Base-by-base conservation (phyloP, 2,888 invertebrate genomes). In the Ichneumon xanthorius region DNA sequence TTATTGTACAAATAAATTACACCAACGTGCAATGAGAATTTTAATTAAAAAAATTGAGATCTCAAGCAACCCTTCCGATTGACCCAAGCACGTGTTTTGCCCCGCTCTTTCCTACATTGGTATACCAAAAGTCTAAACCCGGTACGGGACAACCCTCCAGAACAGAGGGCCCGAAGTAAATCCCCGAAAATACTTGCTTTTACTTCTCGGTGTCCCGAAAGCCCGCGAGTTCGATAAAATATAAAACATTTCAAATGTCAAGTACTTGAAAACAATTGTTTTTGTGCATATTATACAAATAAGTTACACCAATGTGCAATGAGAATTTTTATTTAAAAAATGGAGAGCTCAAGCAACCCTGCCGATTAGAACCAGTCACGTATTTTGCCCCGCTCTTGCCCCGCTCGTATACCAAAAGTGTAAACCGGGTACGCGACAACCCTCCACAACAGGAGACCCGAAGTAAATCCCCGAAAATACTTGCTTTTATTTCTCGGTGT, bases 401-500 rank as follows among this genome's bases (percentile, higher is more conserved):
- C 37, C 73, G 63, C 71, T 70, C 71, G 16, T 33, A 50, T 63
- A 80, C 55, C 9, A n/a, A 22, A 22, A 22, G 0, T 22, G 22
- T 22, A 22, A 22, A 22, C 22, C 22, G 1, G 22, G 1, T 22
- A 22, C 22, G 1, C 22, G 22, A 22, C 22, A 22, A 22, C 53
- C 19, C 22, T 22, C 19, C 7, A 19, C 22, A 55, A 55, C 53
- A 55, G 19, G 22, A 55, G 53, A 22, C 6, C 53, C 19, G 22
- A 22, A 22, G 22, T 22, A 22, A 22, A 22, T 22, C 22, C 22
- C 22, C 22, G 6, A 19, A 6, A 87, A 70, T 84, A 87, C 87
- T 88, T 88, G 87, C 87, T 89, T 87, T 88, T 86, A 79, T 89
- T 88, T 63, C 65, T 75, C 63, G 71, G 84, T 80, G 11, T 30